These are phyloP conservation scores for Cheilosia variabilis DNA, from an alignment of 2,888 invertebrate genomes.

Conservation along the genomic window DNA sequence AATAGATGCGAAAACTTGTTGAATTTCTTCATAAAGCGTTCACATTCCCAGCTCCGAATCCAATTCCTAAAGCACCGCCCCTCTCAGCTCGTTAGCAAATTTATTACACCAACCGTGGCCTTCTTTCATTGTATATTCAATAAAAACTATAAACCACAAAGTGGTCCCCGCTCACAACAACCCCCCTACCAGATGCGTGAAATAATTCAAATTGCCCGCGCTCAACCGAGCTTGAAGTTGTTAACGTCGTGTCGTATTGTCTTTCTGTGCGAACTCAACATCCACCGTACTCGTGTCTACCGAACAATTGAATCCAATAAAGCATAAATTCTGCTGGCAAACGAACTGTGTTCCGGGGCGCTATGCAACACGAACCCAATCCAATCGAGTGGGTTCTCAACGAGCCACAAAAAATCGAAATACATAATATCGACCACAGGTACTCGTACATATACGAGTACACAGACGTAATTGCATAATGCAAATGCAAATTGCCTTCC, in stretches of 20 bases:
- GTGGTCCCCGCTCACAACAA: background rate
- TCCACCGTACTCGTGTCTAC: constrained; percentile 24
- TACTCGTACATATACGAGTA: constrained; percentile 32
- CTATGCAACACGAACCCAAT: constrained; percentile 68
- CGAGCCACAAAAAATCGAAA: constrained; percentile 33
- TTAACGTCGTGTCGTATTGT: constrained; percentile 70
- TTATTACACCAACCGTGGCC: constrained; percentile 13
- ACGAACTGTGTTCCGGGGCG: constrained; percentile 72
- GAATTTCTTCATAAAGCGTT: too few relatives aligned
- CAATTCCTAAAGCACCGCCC: constrained; percentile 16
- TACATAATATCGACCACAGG: constrained; percentile 72
- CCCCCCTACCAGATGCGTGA: constrained; percentile 47
- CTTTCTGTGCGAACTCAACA: constrained; percentile 53
- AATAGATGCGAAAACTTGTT: too few relatives aligned
- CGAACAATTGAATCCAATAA: constrained; percentile 72
- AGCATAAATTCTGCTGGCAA: constrained; percentile 65
- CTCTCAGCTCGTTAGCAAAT: background rate
- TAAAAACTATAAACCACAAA: constrained; percentile 26
- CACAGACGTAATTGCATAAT: constrained; percentile 67
- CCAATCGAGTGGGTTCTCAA: constrained; percentile 33
- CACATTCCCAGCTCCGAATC: constrained; percentile 1
- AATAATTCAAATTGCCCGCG: constrained; percentile 69
- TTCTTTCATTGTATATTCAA: constrained; percentile 18
- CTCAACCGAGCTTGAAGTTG: constrained; percentile 72
- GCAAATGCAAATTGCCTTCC: constrained; percentile 75